Base-by-base conservation (phyloP, 37 sponge, comb jelly and placozoan genomes). In the Hexactinellida sp. region DNA sequence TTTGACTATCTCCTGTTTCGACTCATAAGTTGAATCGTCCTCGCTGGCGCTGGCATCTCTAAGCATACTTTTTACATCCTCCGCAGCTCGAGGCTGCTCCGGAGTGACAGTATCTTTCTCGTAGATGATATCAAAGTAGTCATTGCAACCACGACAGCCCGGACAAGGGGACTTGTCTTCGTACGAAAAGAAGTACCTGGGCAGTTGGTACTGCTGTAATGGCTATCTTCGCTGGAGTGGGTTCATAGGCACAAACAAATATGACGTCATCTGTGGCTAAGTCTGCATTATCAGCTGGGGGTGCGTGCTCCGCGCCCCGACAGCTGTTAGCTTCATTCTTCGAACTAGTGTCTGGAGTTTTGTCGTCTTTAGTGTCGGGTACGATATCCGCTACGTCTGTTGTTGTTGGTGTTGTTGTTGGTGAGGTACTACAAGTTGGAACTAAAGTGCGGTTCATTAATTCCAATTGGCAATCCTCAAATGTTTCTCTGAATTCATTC, bases 101-200 rank as follows among this genome's bases (percentile, higher is more conserved):
- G 28, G 21, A n/a, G n/a, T n/a, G n/a, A n/a, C n/a, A 32, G 19
- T n/a, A 25, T 10, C 76, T 63, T n/a, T 63, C 76, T 63, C 76
- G 34, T 63, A 63, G 25, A 63, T 23, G 13, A 63, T 63, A 24
- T 39, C 85, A 38, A 9, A 83, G n/a, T 86, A 84, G 85, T 91
- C 94, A 0, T 34, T 37, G 47, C 95, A 95, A 24, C 95, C 95
- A 36, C 90, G 83, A 54, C 95, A 95, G 23, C 95, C 95, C 55
- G 92, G 85, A 37, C 93, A 93, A 37, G 86, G 36, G 30, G 92
- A 83, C 36, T 87, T 88, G 3, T 84, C 54, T 36, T 93, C 87
- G 84, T 93, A 93, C 23, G 87, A 83, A 38, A 89, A 96, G 86
- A 96, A 93, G 16, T 87, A 38, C 24, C 32, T 84, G 0, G 96